Percentiles rank a stretch among this genome's conserved stretches.
phyloP scores from a whole-genome alignment of 2,797 vertebrate genomes.

The Leucoraja ocellata region DNA sequence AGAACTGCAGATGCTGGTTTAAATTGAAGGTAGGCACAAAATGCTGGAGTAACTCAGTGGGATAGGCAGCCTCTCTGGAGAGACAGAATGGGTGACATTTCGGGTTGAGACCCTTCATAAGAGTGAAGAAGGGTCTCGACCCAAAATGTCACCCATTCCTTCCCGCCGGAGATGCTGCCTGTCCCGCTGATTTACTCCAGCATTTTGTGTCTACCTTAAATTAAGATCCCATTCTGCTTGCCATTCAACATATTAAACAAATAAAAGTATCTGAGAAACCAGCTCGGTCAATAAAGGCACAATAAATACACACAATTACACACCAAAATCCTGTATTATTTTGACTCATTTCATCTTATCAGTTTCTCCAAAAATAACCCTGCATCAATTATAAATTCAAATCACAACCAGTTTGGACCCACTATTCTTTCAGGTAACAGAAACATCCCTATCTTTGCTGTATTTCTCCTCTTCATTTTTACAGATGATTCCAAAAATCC shows the following conservation, averaged over 20 bases:
- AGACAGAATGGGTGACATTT: too few relatives aligned
- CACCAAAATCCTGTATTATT: background rate
- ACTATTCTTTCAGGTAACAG: background rate
- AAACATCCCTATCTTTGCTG: background rate
- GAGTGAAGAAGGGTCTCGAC: too few relatives aligned
- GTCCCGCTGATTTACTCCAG: too few relatives aligned
- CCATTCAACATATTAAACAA: constrained; percentile 33
- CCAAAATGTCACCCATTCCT: too few relatives aligned
- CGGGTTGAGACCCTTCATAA: too few relatives aligned
- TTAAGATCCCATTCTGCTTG: constrained; percentile 1
- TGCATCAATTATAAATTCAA: constrained; percentile 15
- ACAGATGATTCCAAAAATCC: background rate
- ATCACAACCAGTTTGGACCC: constrained; percentile 23
- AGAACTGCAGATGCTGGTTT: too few relatives aligned
- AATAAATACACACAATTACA: constrained; percentile 38
- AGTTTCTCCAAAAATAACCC: constrained; percentile 17
- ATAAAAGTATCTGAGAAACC: constrained; percentile 43
- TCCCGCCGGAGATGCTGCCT: too few relatives aligned
- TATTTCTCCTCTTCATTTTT: background rate
- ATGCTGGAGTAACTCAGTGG: too few relatives aligned
- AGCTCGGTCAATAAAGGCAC: constrained; percentile 45
- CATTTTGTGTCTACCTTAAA: background rate
- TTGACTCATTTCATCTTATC: constrained; percentile 19
- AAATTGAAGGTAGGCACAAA: too few relatives aligned
- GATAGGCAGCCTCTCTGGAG: too few relatives aligned